phyloP scores from a whole-genome alignment of 2,888 invertebrate species.

The Drosophila phalerata region DNA sequence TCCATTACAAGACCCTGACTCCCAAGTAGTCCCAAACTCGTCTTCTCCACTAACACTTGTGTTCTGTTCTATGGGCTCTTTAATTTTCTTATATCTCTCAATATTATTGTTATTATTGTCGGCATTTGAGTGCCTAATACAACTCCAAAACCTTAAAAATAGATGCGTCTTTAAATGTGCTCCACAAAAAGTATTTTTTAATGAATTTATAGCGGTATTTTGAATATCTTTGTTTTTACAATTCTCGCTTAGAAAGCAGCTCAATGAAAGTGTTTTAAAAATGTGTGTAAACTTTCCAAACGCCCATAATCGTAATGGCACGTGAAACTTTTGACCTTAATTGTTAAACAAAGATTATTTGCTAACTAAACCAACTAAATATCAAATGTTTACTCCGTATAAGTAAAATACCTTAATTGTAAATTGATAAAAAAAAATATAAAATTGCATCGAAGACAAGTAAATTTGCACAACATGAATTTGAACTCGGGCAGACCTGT shows the following conservation, averaged over 20 bases:
- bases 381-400: neutral
- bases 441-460: too few relatives aligned
- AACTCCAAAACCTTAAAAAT: neutral
- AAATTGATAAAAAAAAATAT: too few relatives aligned
- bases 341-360: slow-evolving; percentile 19
- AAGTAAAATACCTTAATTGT: neutral
- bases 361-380: slow-evolving; percentile 15
- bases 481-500: too few relatives aligned
- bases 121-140: slow-evolving; percentile 35
- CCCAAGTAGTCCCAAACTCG: neutral
- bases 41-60: slow-evolving; percentile 10
- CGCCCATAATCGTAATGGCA: slow-evolving; percentile 66
- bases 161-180: slow-evolving; percentile 19
- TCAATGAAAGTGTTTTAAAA: slow-evolving; percentile 72
- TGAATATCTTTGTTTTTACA: slow-evolving; percentile 40
- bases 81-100: slow-evolving; percentile 30
- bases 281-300: slow-evolving; percentile 62
- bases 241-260: slow-evolving; percentile 33
- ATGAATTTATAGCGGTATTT: slow-evolving; percentile 57
- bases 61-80: neutral
- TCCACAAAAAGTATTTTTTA: slow-evolving; percentile 36
- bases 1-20: neutral
- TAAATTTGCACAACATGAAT: too few relatives aligned
- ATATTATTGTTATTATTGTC: slow-evolving; percentile 57
- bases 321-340: slow-evolving; percentile 60